Percentiles rank a stretch among this genome's conserved stretches.
Evolutionary conservation across 1,140 invertebrate species (phyloP).

Genomic region (Solenopsis fugax): DNA sequence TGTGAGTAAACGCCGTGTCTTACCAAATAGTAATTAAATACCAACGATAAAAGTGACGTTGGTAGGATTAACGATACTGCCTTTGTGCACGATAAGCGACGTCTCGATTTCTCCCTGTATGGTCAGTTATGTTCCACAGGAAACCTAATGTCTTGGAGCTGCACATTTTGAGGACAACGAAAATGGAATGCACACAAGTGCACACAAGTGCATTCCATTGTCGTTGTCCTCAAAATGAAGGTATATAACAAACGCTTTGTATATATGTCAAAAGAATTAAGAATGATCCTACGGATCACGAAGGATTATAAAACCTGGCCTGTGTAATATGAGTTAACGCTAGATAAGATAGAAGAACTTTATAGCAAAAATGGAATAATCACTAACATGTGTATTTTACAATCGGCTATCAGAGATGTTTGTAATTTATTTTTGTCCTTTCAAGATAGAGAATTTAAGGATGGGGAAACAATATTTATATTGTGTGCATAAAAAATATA

Average conservation of each 20-base stretch:
- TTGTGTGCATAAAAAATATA: too few species aligned
- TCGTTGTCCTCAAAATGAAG: not conserved
- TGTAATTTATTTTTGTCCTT: not conserved
- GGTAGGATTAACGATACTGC: not conserved
- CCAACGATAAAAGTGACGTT: not conserved
- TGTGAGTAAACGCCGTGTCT: conserved; percentile 78
- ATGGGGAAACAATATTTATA: not conserved
- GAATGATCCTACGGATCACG: not conserved
- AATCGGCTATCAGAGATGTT: not conserved
- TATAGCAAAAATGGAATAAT: conserved; percentile 54
- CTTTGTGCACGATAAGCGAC: not conserved
- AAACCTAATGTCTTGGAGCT: not conserved
- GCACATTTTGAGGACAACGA: too few species aligned
- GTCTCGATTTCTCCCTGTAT: not conserved
- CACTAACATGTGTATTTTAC: not conserved
- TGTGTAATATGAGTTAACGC: conserved; percentile 58
- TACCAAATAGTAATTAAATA: too few species aligned
- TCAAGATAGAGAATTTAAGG: not conserved
- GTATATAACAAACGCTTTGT: not conserved
- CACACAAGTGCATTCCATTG: not conserved
- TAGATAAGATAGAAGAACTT: conserved; percentile 69
- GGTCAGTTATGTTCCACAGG: not conserved
- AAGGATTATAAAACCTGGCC: conserved; percentile 1
- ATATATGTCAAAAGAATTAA: not conserved
- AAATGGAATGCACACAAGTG: too few species aligned